Conservation (phyloP, 2,888 invertebrate genomes). For the Scaeva pyrastri region DNA sequence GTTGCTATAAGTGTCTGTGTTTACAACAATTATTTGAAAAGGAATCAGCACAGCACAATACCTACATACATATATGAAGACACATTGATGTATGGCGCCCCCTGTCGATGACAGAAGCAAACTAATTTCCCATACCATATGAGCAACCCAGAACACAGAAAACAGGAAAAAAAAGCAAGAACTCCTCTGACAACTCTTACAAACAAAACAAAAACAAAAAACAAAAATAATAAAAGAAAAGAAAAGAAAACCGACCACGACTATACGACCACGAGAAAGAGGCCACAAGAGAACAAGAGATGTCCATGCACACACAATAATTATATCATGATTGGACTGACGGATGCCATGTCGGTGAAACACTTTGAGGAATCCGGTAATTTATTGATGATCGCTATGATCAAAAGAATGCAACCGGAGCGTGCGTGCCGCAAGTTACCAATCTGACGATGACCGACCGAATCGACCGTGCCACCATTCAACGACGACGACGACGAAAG, state of each 20-base stretch:
- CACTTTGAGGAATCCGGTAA: constrained; percentile 79
- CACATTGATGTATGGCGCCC: constrained; percentile 62
- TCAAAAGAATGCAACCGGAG: constrained; percentile 78
- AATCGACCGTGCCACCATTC: constrained; percentile 67
- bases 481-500: constrained; percentile 48
- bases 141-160: not conserved
- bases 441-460: constrained; percentile 67
- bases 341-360: constrained; percentile 79
- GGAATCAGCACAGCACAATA: constrained; percentile 50
- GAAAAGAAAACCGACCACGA: constrained; percentile 48
- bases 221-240: constrained; percentile 7
- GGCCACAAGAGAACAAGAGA: constrained; percentile 71
- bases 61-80: too few relatives aligned
- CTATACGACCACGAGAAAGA: constrained; percentile 61
- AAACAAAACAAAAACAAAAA: constrained; percentile 6
- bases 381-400: constrained; percentile 79
- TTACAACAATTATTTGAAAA: constrained; percentile 65
- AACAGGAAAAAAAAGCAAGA: constrained; percentile 22
- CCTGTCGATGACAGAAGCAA: constrained; percentile 64
- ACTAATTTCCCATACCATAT: constrained; percentile 44
- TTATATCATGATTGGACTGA: constrained; percentile 77
- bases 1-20: constrained; percentile 55
- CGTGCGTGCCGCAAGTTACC: constrained; percentile 77
- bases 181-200: constrained; percentile 38
- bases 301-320: constrained; percentile 77